Evolutionary conservation across 2,797 vertebrate genomes (phyloP).

Genomic region (Sebastes taczanowskii): DNA sequence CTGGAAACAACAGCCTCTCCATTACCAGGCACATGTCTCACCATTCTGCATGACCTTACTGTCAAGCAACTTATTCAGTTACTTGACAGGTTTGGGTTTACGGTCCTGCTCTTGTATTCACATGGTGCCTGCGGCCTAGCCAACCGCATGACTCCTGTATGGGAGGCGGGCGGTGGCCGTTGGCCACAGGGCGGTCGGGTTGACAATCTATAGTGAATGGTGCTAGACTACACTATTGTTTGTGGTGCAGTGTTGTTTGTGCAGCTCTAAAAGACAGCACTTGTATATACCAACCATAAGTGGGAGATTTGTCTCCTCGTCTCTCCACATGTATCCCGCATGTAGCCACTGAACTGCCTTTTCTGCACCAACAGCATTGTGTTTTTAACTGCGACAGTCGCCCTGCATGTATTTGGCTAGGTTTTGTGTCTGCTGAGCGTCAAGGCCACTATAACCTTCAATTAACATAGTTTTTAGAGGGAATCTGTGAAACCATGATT

Average conservation of each 20-base stretch:
- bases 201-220: constrained; percentile 69
- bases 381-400: constrained; percentile 73
- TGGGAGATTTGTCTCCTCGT: constrained; percentile 73
- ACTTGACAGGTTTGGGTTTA: constrained; percentile 47
- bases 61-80: constrained; percentile 21
- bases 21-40: not conserved
- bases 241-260: constrained; percentile 74
- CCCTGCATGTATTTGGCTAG: constrained; percentile 70
- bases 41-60: constrained; percentile 21
- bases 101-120: constrained; percentile 34
- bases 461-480: constrained; percentile 81
- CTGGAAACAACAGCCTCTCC: constrained; percentile 9
- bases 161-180: constrained; percentile 53
- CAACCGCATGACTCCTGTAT: constrained; percentile 61
- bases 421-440: constrained; percentile 76
- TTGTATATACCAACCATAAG: constrained; percentile 77
- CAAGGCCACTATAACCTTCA: constrained; percentile 72
- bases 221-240: constrained; percentile 73
- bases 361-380: constrained; percentile 71
- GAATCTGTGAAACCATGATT: constrained; percentile 76
- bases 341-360: constrained; percentile 61
- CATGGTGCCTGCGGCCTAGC: constrained; percentile 55
- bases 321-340: constrained; percentile 67
- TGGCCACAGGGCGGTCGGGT: constrained; percentile 59
- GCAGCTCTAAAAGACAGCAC: constrained; percentile 67